phyloP scores from a whole-genome alignment of 2,113 vertebrate species.

The Podocnemis expansa region DNA sequence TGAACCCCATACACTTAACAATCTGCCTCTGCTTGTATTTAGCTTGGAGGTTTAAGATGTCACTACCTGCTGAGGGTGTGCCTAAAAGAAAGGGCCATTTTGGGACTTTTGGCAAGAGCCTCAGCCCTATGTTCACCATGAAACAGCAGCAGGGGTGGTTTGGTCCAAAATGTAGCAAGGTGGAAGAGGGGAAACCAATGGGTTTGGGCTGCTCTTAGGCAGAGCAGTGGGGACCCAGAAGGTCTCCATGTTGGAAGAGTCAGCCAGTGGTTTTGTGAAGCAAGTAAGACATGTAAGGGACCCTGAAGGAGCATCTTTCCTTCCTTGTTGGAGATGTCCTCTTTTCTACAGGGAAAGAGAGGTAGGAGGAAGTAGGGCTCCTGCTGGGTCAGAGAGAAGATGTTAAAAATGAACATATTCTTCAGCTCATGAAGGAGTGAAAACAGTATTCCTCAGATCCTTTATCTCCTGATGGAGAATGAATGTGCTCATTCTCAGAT shows the following conservation, averaged over 20 bases:
- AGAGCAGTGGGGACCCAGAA: not conserved
- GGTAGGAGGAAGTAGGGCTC: not conserved
- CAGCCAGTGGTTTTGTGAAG: not conserved
- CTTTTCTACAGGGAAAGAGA: not conserved
- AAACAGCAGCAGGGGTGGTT: not conserved
- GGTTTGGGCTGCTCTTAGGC: not conserved
- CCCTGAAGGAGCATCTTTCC: not conserved
- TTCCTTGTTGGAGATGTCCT: not conserved
- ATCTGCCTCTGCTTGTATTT: not conserved
- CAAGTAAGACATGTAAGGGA: not conserved
- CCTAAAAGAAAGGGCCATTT: too few species aligned
- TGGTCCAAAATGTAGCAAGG: not conserved
- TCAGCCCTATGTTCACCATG: not conserved
- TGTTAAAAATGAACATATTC: not conserved
- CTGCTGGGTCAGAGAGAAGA: accelerated
- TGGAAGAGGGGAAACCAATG: not conserved
- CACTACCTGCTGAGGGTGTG: not conserved
- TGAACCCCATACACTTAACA: not conserved
- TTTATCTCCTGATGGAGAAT: too few species aligned
- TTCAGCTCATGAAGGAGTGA: not conserved
- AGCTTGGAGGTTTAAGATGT: not conserved
- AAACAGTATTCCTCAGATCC: too few species aligned
- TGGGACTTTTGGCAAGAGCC: not conserved
- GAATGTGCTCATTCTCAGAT: not conserved
- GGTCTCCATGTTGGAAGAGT: not conserved